A percentile compares a stretch with the other conserved stretches of the same genome.
These are phyloP conservation scores for Platyscapa corneri DNA, from an alignment of 1,140 invertebrate genomes.

Conservation along the genomic window DNA sequence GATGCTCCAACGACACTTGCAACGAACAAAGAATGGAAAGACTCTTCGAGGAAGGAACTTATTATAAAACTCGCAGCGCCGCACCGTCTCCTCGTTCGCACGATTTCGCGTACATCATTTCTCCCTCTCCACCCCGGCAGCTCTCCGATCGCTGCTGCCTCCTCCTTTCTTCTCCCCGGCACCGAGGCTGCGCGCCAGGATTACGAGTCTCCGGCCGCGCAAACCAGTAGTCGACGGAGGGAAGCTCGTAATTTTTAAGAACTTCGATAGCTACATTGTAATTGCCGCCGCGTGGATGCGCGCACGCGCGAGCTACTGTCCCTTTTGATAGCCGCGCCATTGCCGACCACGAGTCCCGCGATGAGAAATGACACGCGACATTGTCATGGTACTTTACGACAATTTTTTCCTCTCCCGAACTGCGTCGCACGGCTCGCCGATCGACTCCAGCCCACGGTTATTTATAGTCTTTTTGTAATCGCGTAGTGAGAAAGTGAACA, in stretches of 20 bases:
- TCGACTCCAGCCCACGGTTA: neutral
- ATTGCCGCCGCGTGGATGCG: conserved; percentile 27
- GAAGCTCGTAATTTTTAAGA: conserved; percentile 49
- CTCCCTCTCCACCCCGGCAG: neutral
- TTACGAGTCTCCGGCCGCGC: conserved; percentile 20
- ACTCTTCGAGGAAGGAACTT: too few relatives aligned
- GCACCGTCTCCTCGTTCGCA: too few relatives aligned
- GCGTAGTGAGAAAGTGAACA: neutral
- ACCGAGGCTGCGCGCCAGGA: conserved; percentile 51
- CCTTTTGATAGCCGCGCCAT: conserved; percentile 33
- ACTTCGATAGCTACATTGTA: conserved; percentile 51
- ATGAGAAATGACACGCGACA: conserved; percentile 48
- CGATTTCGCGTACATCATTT: neutral
- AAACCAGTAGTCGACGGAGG: conserved; percentile 31
- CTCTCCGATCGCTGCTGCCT: conserved; percentile 13
- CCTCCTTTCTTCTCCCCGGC: neutral
- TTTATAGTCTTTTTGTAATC: conserved; percentile 34
- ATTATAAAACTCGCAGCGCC: too few relatives aligned
- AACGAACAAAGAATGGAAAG: too few relatives aligned
- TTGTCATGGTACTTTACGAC: conserved; percentile 43
- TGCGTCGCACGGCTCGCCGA: neutral
- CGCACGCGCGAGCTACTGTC: neutral
- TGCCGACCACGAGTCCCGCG: neutral
- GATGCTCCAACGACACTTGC: too few relatives aligned
- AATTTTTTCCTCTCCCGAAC: neutral